A percentile compares a stretch with the other conserved stretches of the same genome.
These are phyloP conservation scores for Holothuria leucospilota DNA, from an alignment of 53 echinoderm and acorn worm species.

Conservation along the genomic window DNA sequence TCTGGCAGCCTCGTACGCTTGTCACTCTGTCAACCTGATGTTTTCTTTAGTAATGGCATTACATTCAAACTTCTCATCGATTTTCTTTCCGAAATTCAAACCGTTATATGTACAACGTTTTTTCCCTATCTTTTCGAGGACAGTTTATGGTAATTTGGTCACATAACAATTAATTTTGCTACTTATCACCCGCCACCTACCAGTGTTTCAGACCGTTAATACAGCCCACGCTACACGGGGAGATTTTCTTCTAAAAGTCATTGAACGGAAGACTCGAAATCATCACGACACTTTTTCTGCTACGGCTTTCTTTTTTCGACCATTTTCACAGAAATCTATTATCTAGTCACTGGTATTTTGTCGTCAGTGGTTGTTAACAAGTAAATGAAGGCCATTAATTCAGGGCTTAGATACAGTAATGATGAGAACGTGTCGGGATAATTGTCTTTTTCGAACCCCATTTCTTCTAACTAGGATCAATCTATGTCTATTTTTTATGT, in stretches of 20 bases:
- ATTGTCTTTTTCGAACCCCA: no score
- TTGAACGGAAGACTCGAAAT: conserved; percentile 21
- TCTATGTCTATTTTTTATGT: no score
- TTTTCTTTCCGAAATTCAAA: conserved; percentile 22
- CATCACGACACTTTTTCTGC: neutral
- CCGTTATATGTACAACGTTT: conserved; percentile 26
- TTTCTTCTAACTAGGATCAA: no score
- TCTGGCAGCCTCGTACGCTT: conserved; percentile 16
- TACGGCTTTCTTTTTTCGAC: neutral
- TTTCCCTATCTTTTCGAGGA: conserved; percentile 8
- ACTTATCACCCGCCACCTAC: conserved; percentile 13
- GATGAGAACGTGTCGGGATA: no score
- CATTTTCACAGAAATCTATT: neutral
- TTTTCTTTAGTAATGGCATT: conserved; percentile 40
- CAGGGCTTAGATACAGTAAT: no score
- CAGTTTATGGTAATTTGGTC: conserved; percentile 43
- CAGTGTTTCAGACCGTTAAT: conserved; percentile 12
- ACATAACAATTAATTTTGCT: conserved; percentile 39
- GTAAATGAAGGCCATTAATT: neutral
- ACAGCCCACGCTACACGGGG: conserved; percentile 14
- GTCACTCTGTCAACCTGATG: conserved; percentile 34
- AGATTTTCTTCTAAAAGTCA: conserved; percentile 3
- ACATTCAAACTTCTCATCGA: conserved; percentile 31
- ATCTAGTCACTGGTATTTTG: conserved; percentile 19
- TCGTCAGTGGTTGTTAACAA: conserved; percentile 33